Conservation (phyloP, 2,113 vertebrate genomes). For the Murina feae region DNA sequence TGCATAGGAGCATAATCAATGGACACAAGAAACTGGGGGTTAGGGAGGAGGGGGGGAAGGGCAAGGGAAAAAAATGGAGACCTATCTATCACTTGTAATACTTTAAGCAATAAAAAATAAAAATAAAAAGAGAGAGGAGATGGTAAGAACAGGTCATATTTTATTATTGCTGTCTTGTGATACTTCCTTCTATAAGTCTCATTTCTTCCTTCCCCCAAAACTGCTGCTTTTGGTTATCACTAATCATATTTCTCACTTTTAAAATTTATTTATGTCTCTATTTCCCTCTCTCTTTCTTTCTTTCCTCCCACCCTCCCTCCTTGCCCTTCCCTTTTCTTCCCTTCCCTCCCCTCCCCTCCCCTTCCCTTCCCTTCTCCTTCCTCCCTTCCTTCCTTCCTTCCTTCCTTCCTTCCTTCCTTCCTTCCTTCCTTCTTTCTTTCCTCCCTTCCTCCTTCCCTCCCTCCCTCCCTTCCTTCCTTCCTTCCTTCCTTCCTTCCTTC, state of each 20-base stretch:
- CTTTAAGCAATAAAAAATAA: too few species aligned
- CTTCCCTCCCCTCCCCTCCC: rapidly evolving
- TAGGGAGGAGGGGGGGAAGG: too few species aligned
- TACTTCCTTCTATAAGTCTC: background rate
- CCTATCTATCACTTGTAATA: too few species aligned
- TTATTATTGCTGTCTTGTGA: background rate
- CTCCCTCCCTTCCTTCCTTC: background rate
- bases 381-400: background rate
- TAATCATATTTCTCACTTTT: background rate
- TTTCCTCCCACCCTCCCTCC: background rate
- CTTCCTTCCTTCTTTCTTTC: background rate
- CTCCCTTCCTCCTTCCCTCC: background rate
- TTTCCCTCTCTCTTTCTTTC: background rate
- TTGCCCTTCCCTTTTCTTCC: background rate
- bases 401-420: rapidly evolving
- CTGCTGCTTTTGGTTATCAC: background rate
- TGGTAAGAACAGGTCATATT: background rate
- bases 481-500: rapidly evolving
- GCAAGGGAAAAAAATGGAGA: too few species aligned
- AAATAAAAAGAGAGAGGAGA: background rate
- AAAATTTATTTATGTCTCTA: background rate
- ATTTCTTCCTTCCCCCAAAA: background rate
- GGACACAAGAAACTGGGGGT: too few species aligned
- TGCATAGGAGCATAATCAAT: too few species aligned
- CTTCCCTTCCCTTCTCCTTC: background rate